A percentile compares a stretch with the other conserved stretches of the same genome.
These are phyloP conservation scores for Leucophora obtusa DNA, from an alignment of 2,888 invertebrate species.

Conservation along the genomic window DNA sequence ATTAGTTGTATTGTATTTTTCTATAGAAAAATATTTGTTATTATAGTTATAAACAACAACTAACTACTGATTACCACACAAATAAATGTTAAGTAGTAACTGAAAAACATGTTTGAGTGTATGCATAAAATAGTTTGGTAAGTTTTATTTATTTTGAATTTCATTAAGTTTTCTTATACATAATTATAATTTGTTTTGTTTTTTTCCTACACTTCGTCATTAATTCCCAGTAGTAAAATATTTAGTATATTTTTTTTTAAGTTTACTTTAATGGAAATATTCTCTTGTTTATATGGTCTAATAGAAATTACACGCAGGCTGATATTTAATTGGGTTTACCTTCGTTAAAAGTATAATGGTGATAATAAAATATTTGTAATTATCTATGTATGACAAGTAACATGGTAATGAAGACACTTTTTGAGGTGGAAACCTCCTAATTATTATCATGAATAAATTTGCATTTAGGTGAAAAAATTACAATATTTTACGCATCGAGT, in stretches of 20 bases:
- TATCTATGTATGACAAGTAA: slow-evolving; percentile 17
- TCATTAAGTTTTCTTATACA: slow-evolving; percentile 6
- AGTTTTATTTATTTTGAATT: background rate
- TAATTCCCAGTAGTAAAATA: slow-evolving; percentile 20
- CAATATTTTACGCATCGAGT: no score
- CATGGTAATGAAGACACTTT: slow-evolving; percentile 1
- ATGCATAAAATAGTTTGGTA: no score
- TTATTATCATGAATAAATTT: background rate
- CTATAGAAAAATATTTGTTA: no score
- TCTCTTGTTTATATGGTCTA: slow-evolving; percentile 15
- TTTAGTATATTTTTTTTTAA: background rate
- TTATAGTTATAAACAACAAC: no score
- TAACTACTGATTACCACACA: no score
- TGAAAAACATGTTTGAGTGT: background rate
- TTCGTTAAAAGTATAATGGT: slow-evolving; percentile 21
- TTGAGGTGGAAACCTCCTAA: slow-evolving; percentile 2
- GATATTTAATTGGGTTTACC: slow-evolving; percentile 39
- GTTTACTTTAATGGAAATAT: background rate
- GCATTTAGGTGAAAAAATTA: no score
- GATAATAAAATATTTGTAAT: slow-evolving; percentile 22
- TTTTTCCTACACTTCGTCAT: background rate
- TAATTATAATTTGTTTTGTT: slow-evolving; percentile 11
- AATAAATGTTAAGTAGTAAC: no score
- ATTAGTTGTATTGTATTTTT: no score
- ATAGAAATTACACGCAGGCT: slow-evolving; percentile 37